Evolutionary conservation across 2,113 vertebrate species (phyloP).

Genomic region (Phyllopteryx taeniolatus): DNA sequence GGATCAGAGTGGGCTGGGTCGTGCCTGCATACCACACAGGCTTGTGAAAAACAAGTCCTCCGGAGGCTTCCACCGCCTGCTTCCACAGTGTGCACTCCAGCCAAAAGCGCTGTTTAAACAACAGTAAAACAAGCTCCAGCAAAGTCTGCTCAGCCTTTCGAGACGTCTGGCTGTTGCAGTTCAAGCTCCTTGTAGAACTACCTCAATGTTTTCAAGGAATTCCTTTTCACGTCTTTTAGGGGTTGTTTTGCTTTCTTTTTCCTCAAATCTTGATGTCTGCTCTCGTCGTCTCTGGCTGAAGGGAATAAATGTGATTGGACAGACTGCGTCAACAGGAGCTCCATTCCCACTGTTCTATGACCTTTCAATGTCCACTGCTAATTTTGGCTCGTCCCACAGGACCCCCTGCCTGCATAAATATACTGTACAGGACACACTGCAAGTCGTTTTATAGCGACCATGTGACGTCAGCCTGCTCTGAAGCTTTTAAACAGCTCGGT

Average conservation of each 20-base stretch:
- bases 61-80: conserved; percentile 32
- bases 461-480: conserved; percentile 21
- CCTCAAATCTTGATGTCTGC: conserved; percentile 32
- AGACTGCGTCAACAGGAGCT: conserved; percentile 61
- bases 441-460: conserved; percentile 16
- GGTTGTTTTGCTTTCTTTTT: conserved; percentile 36
- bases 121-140: conserved; percentile 30
- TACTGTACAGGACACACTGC: conserved; percentile 42
- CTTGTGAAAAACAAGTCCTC: conserved; percentile 68
- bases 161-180: conserved; percentile 14
- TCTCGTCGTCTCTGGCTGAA: conserved; percentile 35
- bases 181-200: conserved; percentile 21
- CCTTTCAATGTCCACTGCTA: conserved; percentile 66
- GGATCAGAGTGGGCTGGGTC: conserved; percentile 53
- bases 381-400: conserved; percentile 69
- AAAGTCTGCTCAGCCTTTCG: conserved; percentile 3
- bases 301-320: conserved; percentile 53
- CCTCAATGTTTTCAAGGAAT: conserved; percentile 2
- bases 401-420: conserved; percentile 50
- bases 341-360: conserved; percentile 62
- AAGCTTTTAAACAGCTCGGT: conserved; percentile 33
- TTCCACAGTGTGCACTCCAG: conserved; percentile 22
- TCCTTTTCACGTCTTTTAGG: conserved; percentile 9
- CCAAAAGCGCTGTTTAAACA: conserved; percentile 44
- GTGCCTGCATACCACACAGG: conserved; percentile 63